Evolutionary conservation across 1,140 invertebrate species (phyloP).

Genomic region (Episyrphus balteatus): DNA sequence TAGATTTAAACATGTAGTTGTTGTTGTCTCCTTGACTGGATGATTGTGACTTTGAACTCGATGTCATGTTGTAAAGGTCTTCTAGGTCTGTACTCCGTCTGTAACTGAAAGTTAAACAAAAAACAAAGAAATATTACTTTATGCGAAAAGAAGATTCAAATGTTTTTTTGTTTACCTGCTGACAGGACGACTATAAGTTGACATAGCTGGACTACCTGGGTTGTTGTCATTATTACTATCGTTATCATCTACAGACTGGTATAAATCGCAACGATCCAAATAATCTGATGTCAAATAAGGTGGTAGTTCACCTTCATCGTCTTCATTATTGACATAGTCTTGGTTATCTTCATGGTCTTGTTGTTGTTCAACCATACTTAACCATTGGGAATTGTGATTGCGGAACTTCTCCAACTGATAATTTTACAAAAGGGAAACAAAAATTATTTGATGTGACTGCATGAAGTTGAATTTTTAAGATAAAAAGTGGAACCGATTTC

Average conservation of each 20-base stretch:
- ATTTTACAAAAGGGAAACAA: constrained; percentile 1
- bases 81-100: constrained; percentile 43
- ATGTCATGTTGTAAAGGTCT: constrained; percentile 41
- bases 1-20: constrained; percentile 30
- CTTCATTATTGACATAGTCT: constrained; percentile 39
- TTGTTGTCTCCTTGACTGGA: constrained; percentile 28
- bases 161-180: constrained; percentile 22
- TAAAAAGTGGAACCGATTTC: too few relatives aligned
- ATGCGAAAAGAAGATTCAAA: neutral
- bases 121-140: neutral
- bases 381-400: constrained; percentile 94
- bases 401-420: constrained; percentile 77
- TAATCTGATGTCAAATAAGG: constrained; percentile 61
- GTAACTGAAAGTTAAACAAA: constrained; percentile 13
- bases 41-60: constrained; percentile 42
- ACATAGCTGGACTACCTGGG: constrained; percentile 24
- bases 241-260: constrained; percentile 18
- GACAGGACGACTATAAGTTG: constrained; percentile 29
- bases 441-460: too few relatives aligned
- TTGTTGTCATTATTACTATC: constrained; percentile 30
- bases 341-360: constrained; percentile 41
- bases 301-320: constrained; percentile 53
- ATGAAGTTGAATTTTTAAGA: too few relatives aligned
- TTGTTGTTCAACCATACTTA: constrained; percentile 80
- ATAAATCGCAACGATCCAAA: constrained; percentile 38